Conservation (phyloP, 2,888 invertebrate genomes). For the Cephus rjabovi region DNA sequence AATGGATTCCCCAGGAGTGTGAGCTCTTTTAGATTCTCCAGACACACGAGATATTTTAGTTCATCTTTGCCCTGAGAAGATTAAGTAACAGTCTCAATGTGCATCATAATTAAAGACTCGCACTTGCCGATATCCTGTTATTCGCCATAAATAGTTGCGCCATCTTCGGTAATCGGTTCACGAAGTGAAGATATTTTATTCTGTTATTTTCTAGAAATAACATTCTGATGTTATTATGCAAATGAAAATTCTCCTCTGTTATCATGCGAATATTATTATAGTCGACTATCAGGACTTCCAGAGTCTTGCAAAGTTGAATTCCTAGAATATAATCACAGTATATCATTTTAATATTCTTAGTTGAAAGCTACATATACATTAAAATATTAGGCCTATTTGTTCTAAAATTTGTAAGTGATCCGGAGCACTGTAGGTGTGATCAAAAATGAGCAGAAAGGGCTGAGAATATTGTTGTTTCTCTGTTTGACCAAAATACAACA, state of each 20-base stretch:
- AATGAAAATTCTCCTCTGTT: conserved; percentile 24
- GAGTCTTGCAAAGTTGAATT: conserved; percentile 26
- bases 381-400: too few species aligned
- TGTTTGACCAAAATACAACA: too few species aligned
- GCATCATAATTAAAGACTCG: neutral
- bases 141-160: conserved; percentile 38
- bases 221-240: conserved; percentile 25
- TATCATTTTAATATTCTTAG: neutral
- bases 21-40: conserved; percentile 23
- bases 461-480: too few species aligned
- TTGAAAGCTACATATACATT: neutral
- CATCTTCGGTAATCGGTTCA: conserved; percentile 27
- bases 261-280: conserved; percentile 36
- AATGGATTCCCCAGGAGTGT: conserved; percentile 29
- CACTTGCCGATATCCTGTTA: conserved; percentile 38
- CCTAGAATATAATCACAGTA: conserved; percentile 20
- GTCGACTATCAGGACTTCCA: conserved; percentile 37
- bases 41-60: neutral
- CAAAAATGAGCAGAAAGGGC: too few species aligned
- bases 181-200: conserved; percentile 33
- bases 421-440: too few species aligned
- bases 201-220: conserved; percentile 41
- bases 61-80: conserved; percentile 2
- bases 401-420: too few species aligned
- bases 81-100: neutral